Evolutionary conservation across 2,113 vertebrate species (phyloP).

Genomic region (Oceanites oceanicus): DNA sequence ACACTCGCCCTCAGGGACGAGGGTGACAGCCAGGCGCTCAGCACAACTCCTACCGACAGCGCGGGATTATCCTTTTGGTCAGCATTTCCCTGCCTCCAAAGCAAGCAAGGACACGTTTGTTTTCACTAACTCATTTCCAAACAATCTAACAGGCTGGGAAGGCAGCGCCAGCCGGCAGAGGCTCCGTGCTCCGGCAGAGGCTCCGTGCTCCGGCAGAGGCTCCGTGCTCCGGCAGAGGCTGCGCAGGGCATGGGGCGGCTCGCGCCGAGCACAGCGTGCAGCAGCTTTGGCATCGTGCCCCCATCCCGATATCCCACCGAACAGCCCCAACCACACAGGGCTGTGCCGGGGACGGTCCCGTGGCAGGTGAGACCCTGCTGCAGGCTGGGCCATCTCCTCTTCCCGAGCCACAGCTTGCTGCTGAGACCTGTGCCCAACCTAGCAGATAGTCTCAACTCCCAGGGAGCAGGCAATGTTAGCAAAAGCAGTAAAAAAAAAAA

Average conservation of each 20-base stretch:
- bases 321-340: not conserved
- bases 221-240: not conserved
- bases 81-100: not conserved
- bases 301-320: not conserved
- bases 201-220: not conserved
- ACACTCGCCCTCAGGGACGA: not conserved
- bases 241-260: not conserved
- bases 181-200: not conserved
- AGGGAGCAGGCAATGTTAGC: not conserved
- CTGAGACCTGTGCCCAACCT: not conserved
- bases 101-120: not conserved
- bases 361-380: not conserved
- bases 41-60: not conserved
- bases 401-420: not conserved
- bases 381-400: not conserved
- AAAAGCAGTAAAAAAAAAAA: not conserved
- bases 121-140: not conserved
- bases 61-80: not conserved
- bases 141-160: not conserved
- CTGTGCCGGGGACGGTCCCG: accelerated
- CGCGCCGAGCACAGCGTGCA: not conserved
- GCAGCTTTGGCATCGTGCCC: not conserved
- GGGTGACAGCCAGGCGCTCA: not conserved
- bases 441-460: no score
- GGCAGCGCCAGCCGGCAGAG: not conserved